phyloP scores from a whole-genome alignment of 2,797 vertebrate genomes.

The Anas flavirostris region DNA sequence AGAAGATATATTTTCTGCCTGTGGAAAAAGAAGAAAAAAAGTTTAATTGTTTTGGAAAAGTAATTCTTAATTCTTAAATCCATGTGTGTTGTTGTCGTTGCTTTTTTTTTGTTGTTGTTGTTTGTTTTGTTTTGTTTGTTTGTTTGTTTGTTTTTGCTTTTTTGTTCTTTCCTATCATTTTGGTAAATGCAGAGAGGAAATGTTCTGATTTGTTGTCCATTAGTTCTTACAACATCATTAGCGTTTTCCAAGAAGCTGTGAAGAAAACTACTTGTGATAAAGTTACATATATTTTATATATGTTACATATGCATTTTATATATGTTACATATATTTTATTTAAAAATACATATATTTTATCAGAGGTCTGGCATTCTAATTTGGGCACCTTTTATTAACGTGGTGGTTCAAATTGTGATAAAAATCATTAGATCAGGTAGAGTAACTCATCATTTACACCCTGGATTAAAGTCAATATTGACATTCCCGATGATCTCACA shows the following conservation, averaged over 20 bases:
- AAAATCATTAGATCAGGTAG: slow-evolving; percentile 46
- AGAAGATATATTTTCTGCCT: background rate
- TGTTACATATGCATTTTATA: background rate
- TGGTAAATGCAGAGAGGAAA: background rate
- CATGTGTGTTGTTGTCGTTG: too few relatives aligned
- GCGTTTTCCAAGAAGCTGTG: background rate
- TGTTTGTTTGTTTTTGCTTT: background rate
- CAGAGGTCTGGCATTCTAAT: slow-evolving; percentile 49
- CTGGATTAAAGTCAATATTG: slow-evolving; percentile 69
- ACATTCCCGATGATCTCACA: slow-evolving; percentile 45
- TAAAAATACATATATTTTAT: slow-evolving; percentile 23
- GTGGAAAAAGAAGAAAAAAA: background rate
- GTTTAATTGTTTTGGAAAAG: background rate
- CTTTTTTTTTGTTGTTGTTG: too few relatives aligned
- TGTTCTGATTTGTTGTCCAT: background rate
- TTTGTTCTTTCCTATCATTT: background rate
- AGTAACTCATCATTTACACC: slow-evolving; percentile 59
- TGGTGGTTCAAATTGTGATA: slow-evolving; percentile 30
- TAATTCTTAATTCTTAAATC: background rate
- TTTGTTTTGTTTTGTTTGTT: too few relatives aligned
- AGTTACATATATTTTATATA: slow-evolving; percentile 20
- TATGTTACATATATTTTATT: slow-evolving; percentile 14
- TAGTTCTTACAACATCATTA: slow-evolving; percentile 15
- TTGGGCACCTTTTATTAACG: background rate
- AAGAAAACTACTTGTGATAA: slow-evolving; percentile 18